Evolutionary conservation across 92 coral and sea anemone genomes (phyloP), one percentile per base, ranked within the genome.

Genomic region (Epizoanthus illoricatus): DNA sequence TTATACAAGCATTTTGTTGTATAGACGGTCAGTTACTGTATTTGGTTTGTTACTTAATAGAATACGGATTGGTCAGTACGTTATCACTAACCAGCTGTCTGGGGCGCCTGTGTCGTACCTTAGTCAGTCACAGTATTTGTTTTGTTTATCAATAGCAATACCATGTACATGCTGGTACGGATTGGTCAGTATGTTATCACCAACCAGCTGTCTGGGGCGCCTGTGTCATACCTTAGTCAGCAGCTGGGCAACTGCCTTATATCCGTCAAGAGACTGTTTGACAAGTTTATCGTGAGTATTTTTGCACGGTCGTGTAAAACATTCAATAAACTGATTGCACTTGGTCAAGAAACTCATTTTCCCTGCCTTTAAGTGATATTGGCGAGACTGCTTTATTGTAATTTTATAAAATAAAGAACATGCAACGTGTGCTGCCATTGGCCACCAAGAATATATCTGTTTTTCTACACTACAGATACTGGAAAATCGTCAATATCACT

Each of bases 91-190:
- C 75, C 98, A 97, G 63, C 81, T 92, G 43, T 91, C 98, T 63
- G 97, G 99, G 9, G 94, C 97, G 3, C 99, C 95, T 17, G 95
- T 93, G 52, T 97, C 99, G 11, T 97, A 90, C 80, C 98, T 96
- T 84, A 97, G 98, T 70, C 98, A 97, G 42, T 40, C 75, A 71
- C 75, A 23, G 75, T 10, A 23, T 71, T 6, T 71, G 33, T 71
- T 71, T 5, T 23, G n/a, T 62, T 79, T 60, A 19, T 40, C 55
- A n/a, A 43, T 79, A 96, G 99, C 74, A 96, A 96, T 83, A 89
- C 98, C 47, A 96, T 96, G 99, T 96, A 96, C 88, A 96, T 96
- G 99, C 76, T 96, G 67, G 99, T 96, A 23, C 94, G 96, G 75
- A 91, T 96, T 75, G 99, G 99, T 13, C 98, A 96, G 87, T 96